Conservation (phyloP, 2,113 vertebrate species). For the Acrocephalus arundinaceus region DNA sequence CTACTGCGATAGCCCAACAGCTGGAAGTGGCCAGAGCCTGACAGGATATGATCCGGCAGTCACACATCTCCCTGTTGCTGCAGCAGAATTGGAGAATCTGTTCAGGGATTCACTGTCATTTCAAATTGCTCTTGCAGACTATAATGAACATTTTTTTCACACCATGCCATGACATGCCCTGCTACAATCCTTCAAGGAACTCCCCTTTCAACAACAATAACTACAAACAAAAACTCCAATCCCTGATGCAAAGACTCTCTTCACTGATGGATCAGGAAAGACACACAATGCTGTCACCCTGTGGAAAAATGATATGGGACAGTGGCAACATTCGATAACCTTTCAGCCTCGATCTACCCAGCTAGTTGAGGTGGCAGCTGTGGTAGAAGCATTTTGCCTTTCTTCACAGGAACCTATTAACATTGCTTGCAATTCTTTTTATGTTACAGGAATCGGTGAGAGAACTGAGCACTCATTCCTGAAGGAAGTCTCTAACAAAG, state of each 20-base stretch:
- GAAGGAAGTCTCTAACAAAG: not conserved
- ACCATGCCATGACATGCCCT: too few relatives aligned
- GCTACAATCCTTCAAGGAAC: too few relatives aligned
- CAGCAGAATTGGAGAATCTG: not conserved
- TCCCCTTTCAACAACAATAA: too few relatives aligned
- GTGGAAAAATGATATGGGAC: not conserved
- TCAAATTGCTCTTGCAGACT: not conserved
- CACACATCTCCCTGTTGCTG: not conserved
- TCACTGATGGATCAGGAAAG: not conserved
- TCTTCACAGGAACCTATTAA: not conserved
- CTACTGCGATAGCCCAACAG: not conserved
- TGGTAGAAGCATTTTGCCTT: not conserved
- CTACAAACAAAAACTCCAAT: not conserved
- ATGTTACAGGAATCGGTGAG: not conserved
- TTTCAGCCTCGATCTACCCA: not conserved
- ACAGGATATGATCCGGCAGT: not conserved
- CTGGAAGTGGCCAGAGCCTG: not conserved
- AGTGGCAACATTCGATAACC: not conserved
- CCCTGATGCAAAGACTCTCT: not conserved
- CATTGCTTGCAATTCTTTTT: not conserved
- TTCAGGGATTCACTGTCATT: not conserved
- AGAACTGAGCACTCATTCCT: not conserved
- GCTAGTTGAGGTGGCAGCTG: not conserved
- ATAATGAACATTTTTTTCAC: too few relatives aligned
- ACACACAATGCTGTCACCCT: not conserved